Percentiles rank a stretch among this genome's conserved stretches.
Evolutionary conservation across 2,113 vertebrate genomes (phyloP).

Genomic region (Gavia stellata): DNA sequence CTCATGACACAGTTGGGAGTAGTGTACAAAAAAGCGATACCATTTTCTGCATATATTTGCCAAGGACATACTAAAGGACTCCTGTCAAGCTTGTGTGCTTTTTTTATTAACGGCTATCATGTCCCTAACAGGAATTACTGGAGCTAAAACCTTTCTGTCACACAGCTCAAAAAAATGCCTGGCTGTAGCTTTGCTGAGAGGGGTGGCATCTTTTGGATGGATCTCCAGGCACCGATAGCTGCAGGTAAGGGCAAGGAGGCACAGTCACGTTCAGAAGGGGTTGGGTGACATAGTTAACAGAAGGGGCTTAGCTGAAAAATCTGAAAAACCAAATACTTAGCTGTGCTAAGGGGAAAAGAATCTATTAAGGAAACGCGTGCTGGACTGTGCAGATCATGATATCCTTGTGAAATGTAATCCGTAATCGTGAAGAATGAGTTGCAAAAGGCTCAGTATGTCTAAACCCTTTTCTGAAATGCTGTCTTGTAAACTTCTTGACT

Average conservation of each 20-base stretch:
- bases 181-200: background rate
- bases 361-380: background rate
- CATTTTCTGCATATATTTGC: constrained; percentile 16
- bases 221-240: background rate
- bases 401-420: background rate
- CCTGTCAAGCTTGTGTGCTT: background rate
- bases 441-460: background rate
- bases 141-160: background rate
- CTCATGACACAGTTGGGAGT: background rate
- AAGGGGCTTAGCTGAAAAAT: background rate
- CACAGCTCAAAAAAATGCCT: background rate
- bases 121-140: background rate
- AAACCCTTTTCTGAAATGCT: background rate
- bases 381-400: background rate
- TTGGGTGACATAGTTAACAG: background rate
- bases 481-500: background rate
- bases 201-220: background rate
- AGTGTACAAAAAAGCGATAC: background rate
- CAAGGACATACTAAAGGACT: background rate
- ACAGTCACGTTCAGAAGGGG: background rate
- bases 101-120: background rate
- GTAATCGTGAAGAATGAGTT: background rate
- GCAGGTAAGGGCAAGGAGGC: background rate
- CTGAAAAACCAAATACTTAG: background rate
- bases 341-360: background rate